Conservation (phyloP, 2,888 invertebrate genomes). For the Drosophila multiciliata region DNA sequence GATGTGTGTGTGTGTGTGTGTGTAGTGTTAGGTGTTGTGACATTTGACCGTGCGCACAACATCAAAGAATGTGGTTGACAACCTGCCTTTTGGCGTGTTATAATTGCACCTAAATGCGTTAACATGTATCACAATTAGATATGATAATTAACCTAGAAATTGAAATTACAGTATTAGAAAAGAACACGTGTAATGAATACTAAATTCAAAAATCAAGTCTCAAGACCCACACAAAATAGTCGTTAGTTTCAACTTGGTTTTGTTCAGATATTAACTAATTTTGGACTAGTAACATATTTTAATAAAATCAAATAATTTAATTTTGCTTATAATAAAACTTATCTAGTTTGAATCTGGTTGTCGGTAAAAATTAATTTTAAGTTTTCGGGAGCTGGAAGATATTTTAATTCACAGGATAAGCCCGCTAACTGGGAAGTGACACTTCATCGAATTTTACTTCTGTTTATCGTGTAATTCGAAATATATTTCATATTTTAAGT, state of each 20-base stretch:
- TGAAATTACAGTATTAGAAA: background rate
- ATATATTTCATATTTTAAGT: background rate
- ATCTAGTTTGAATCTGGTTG: background rate
- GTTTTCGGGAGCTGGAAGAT: background rate
- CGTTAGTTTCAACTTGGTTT: background rate
- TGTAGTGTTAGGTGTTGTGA: constrained; percentile 51
- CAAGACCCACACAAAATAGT: background rate
- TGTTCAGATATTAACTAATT: background rate
- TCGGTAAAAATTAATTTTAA: background rate
- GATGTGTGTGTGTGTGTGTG: constrained; percentile 1
- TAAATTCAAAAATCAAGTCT: background rate
- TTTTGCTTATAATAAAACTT: background rate
- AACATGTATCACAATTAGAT: background rate
- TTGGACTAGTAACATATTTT: background rate
- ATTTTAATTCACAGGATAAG: background rate
- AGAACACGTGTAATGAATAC: background rate
- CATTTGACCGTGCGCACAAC: constrained; percentile 64
- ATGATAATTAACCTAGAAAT: background rate
- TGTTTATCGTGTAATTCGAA: background rate
- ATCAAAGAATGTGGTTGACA: constrained; percentile 51
- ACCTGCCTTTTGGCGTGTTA: constrained; percentile 5
- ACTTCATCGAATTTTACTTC: background rate
- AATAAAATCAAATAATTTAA: background rate
- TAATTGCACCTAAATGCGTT: constrained; percentile 25
- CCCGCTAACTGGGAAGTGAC: background rate